Base-by-base conservation (phyloP, 2,797 vertebrate species). In the Chiloscyllium punctatum region DNA sequence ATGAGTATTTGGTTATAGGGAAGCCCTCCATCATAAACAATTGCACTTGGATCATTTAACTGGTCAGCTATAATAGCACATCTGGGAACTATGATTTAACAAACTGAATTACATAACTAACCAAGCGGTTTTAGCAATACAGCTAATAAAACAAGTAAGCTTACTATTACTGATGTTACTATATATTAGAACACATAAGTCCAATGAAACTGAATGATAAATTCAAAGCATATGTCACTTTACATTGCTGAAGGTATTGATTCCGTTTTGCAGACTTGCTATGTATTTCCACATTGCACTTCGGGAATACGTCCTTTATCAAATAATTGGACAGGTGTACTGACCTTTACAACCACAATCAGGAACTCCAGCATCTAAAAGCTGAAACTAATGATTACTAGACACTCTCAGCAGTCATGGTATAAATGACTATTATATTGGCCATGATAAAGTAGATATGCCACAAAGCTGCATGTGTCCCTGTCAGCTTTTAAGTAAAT, bases 301-400 rank as follows among this genome's bases (percentile, higher is more conserved):
- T 90, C 30, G 53, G 90, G 57, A 90, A 33, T 62, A 90, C 1
- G 30, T 7, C 53, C 13, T 90, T 90, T 62, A 62, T 92, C 90
- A 68, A 92, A 92, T 42, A 92, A 68, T 37, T 68, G 90, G 90
- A 42, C 62, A 92, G 62, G 21, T 92, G 90, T 37, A 92, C 23
- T 69, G 90, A 68, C 90, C 33, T 92, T 68, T 68, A 37, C 90
- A 92, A 69, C 62, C 66, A 68, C 62, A 92, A 37, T 23, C 21
- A 42, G 30, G 88, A 21, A 69, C 25, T 27, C n/a, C 16, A 23
- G 16, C 25, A 21, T 69, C 62, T 92, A 37, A n/a, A 62, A 69
- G 62, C 37, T 18, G 57, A 92, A 92, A 92, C 62, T 68, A 92
- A 92, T 92, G 90, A 92, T 92, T 68, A 48, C 42, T 23, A 88